Percentiles rank a stretch among this genome's conserved stretches.
These are phyloP conservation scores for Rostratula benghalensis DNA, from an alignment of 2,113 vertebrate genomes.

Conservation along the genomic window DNA sequence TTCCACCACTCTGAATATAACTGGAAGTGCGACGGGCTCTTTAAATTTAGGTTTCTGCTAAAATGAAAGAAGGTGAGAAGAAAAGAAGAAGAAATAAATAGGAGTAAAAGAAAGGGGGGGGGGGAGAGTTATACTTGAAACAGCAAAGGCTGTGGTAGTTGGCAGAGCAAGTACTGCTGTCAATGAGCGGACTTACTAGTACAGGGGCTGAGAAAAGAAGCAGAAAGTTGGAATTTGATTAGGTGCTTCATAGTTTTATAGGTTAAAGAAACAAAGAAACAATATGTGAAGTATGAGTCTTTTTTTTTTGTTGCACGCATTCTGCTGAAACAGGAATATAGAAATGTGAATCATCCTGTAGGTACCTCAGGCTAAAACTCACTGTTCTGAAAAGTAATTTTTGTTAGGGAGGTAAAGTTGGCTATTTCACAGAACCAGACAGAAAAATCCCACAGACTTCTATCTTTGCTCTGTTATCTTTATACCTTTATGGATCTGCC, in stretches of 20 bases:
- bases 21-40: not conserved
- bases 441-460: not conserved
- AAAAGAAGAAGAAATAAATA: not conserved
- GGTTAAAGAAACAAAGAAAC: not conserved
- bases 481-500: fast-evolving
- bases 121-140: not conserved
- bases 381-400: not conserved
- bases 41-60: not conserved
- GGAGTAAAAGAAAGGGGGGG: not conserved
- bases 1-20: not conserved
- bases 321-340: not conserved
- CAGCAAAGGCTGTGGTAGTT: fast-evolving
- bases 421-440: not conserved
- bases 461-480: not conserved
- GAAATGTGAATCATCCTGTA: not conserved
- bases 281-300: not conserved
- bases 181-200: not conserved
- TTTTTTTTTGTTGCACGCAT: not conserved
- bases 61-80: not conserved
- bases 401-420: not conserved
- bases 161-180: not conserved
- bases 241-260: not conserved
- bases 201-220: not conserved
- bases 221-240: not conserved
- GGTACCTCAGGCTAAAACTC: not conserved